Conservation (phyloP, 64 coral and sea anemone genomes). For the Montipora capricornis region DNA sequence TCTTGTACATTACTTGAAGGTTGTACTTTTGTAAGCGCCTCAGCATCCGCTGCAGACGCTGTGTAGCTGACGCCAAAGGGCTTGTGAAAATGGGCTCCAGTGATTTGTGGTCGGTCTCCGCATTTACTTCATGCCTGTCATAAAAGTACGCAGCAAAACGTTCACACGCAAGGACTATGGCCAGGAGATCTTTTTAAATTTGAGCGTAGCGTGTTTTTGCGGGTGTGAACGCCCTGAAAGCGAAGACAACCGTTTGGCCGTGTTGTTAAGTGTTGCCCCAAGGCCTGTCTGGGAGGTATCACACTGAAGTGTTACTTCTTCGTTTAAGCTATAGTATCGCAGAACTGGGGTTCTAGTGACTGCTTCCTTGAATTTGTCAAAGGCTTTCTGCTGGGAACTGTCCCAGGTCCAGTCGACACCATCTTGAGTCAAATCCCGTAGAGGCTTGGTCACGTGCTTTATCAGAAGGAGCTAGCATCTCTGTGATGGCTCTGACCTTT, state of each 20-base stretch:
- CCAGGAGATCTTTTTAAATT: conserved; percentile 49
- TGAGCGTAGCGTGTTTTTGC: conserved; percentile 34
- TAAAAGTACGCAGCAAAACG: conserved; percentile 33
- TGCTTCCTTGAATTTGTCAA: neutral
- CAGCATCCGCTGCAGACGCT: conserved; percentile 35
- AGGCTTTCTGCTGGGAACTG: neutral
- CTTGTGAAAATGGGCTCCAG: neutral
- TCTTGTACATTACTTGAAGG: conserved; percentile 17
- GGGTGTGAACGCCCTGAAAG: neutral
- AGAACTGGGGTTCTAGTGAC: neutral
- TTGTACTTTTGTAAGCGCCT: conserved; percentile 19
- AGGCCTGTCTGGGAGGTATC: conserved; percentile 36
- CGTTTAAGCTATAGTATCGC: neutral
- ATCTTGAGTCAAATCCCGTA: too few species aligned
- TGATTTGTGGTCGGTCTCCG: conserved; percentile 55
- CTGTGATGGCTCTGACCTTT: conserved; percentile 1
- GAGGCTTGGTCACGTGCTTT: neutral
- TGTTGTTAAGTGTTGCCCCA: conserved; percentile 13
- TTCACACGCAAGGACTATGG: conserved; percentile 22
- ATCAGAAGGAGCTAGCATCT: neutral
- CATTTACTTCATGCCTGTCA: conserved; percentile 6
- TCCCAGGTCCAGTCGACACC: too few species aligned
- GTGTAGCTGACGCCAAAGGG: neutral
- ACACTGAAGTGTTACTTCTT: conserved; percentile 34
- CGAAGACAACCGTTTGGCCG: conserved; percentile 13